Percentiles rank a stretch among this genome's conserved stretches.
These are phyloP conservation scores for Nasonia longicornis DNA, from an alignment of 1,140 invertebrate species.

Conservation along the genomic window DNA sequence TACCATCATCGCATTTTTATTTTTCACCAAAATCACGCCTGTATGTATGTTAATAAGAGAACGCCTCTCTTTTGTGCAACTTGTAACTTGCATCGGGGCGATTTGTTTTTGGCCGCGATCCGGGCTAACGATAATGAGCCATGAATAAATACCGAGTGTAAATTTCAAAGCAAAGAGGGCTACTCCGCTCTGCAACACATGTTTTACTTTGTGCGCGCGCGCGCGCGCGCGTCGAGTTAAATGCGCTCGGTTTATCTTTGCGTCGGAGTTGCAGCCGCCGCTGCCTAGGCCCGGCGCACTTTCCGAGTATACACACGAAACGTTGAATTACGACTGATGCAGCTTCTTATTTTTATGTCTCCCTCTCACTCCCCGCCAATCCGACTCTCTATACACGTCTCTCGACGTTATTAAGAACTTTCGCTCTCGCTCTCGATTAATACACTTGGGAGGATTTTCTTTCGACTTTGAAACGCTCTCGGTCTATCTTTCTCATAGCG, in stretches of 20 bases:
- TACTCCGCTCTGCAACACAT: not conserved
- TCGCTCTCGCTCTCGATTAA: slow-evolving; percentile 14
- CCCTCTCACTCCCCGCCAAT: not conserved
- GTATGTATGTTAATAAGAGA: too few relatives aligned
- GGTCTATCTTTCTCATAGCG: not conserved
- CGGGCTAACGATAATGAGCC: slow-evolving; percentile 11
- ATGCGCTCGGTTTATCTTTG: slow-evolving; percentile 17
- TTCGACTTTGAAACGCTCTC: not conserved
- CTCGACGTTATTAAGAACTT: slow-evolving; percentile 13
- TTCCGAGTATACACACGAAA: not conserved
- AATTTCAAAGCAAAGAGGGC: slow-evolving; percentile 3
- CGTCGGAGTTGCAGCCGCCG: not conserved
- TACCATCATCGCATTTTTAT: not conserved
- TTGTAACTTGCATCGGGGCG: not conserved
- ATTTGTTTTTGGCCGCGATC: slow-evolving; percentile 9
- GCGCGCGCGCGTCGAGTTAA: not conserved
- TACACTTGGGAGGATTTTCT: slow-evolving; percentile 7
- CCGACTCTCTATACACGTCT: not conserved
- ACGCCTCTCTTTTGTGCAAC: too few relatives aligned
- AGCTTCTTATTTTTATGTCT: not conserved
- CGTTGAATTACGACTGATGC: slow-evolving; percentile 11
- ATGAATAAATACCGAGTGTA: slow-evolving; percentile 19
- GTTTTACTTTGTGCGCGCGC: not conserved
- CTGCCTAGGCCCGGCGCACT: not conserved
- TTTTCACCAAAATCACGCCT: too few relatives aligned